Base-by-base conservation (phyloP, 2,888 invertebrate genomes). In the Drosophila paranaensis region DNA sequence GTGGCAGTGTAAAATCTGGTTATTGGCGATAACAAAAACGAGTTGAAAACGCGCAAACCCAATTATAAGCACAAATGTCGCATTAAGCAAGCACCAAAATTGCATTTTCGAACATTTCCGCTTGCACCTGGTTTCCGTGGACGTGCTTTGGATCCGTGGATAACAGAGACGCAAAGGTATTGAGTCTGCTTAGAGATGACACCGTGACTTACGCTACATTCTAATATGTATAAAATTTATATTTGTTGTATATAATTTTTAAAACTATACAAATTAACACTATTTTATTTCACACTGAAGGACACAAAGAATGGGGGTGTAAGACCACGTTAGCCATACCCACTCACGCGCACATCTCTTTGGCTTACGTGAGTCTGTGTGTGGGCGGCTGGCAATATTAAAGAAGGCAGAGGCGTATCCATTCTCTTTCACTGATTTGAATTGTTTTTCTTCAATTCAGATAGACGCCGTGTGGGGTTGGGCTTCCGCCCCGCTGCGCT, bases 391-490 rank as follows among this genome's bases (percentile, higher is more conserved):
- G 27, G n/a, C 65, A 53, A 56, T 56, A 14, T 33, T 33, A 20
- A 60, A 56, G 25, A 60, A 56, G 25, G 55, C 58, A 46, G 55
- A 66, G 40, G 56, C 55, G 45, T 33, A 55, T 43, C 3, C 3
- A 45, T 25, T 53, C n/a, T 30, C 8, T 16, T 46, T 1, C 43
- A 5, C 25, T 55, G 39, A 60, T 16, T 48, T 33, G 0, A 33
- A 33, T 33, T 33, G 48, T 33, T 35, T 54, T 33, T 55, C 46
- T 50, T 40, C 25, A 55, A 51, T 60, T 63, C 95, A 97, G 97
- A 97, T 97, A 96, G 97, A 97, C 95, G 96, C 96, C 94, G 97
- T 96, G 97, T 97, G 97, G 97, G 97, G 97, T 94, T 97, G 97
- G 97, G 96, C 96, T 95, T 97, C 97, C 94, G 97, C 92, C 92